Conservation (phyloP, 1,140 invertebrate species). For the Drosophila parvula region DNA sequence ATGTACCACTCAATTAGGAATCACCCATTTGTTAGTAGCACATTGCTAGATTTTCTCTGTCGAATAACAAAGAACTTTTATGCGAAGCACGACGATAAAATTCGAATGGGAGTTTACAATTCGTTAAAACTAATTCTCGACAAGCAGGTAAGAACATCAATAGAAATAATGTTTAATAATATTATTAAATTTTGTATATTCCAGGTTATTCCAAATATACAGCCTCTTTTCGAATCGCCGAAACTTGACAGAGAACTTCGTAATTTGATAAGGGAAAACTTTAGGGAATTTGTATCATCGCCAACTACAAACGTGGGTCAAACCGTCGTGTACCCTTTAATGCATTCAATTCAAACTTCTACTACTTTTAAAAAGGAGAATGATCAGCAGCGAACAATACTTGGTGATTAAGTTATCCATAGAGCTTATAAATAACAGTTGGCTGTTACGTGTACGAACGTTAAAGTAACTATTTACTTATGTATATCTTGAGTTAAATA, state of each 20-base stretch:
- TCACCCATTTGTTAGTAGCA: constrained; percentile 97
- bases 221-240: constrained; percentile 96
- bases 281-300: constrained; percentile 94
- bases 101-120: constrained; percentile 94
- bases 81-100: constrained; percentile 92
- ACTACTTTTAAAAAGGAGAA: constrained; percentile 69
- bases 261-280: constrained; percentile 93
- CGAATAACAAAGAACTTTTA: constrained; percentile 97
- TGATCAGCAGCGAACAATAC: constrained; percentile 65
- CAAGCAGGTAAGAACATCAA: constrained; percentile 89
- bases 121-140: constrained; percentile 97
- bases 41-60: constrained; percentile 97
- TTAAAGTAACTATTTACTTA: too few relatives aligned
- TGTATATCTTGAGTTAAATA: too few relatives aligned
- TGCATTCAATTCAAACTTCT: constrained; percentile 46
- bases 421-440: constrained; percentile 6
- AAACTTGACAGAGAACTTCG: constrained; percentile 96
- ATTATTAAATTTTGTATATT: neutral
- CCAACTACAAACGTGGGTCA: constrained; percentile 83
- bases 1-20: constrained; percentile 99
- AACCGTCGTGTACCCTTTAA: constrained; percentile 38
- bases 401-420: constrained; percentile 5
- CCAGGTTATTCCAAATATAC: constrained; percentile 90
- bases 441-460: neutral
- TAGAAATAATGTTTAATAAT: neutral